Evolutionary conservation across 2,888 invertebrate species (phyloP), one percentile per base, ranked within the genome.

Genomic region (Corythucha ciliata): DNA sequence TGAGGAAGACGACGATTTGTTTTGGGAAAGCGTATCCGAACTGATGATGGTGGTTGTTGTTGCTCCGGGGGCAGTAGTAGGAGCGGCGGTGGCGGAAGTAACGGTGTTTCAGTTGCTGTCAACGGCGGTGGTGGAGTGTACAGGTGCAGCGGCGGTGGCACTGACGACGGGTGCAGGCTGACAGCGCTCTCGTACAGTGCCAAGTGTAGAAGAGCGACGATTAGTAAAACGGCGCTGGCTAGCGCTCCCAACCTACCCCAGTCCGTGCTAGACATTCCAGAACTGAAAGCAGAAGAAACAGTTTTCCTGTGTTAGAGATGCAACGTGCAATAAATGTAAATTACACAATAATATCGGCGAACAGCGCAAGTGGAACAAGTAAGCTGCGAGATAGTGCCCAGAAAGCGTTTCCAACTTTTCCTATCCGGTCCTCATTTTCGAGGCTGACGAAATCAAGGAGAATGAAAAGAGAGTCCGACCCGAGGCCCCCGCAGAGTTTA

Each of bases 1-100:
- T 78, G 78, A n/a, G 81, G 81, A 61, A 81, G 67, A 59, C 80
- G 72, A 29, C 79, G 71, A 62, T 71, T 75, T 39, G 79, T 78
- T 59, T 77, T 75, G 3, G 78, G 74, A 58, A 80, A 79, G 65
- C 78, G 77, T 53, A 75, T 71, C 54, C 70, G 73, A 63, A 60
- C 47, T 27, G 56, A 53, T 10, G 55, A 18, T 4, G 52, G 29
- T 22, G 55, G 49, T n/a, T n/a, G n/a, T n/a, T n/a, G n/a, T n/a
- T n/a, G n/a, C n/a, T n/a, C n/a, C 44, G 48, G 48, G 24, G 58
- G 54, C 10, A 53, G 25, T 44, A 48, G 49, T 40, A 39, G 37
- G 45, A 47, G 51, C 32, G 53, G 45, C 29, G 54, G 52, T 47
- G 53, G 53, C 21, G 48, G 51, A 39, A 47, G 32, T 36, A 40